Percentiles rank a stretch among this genome's conserved stretches.
Conservation (phyloP, 2,113 vertebrate species). For the Poeciliopsis prolifica region DNA sequence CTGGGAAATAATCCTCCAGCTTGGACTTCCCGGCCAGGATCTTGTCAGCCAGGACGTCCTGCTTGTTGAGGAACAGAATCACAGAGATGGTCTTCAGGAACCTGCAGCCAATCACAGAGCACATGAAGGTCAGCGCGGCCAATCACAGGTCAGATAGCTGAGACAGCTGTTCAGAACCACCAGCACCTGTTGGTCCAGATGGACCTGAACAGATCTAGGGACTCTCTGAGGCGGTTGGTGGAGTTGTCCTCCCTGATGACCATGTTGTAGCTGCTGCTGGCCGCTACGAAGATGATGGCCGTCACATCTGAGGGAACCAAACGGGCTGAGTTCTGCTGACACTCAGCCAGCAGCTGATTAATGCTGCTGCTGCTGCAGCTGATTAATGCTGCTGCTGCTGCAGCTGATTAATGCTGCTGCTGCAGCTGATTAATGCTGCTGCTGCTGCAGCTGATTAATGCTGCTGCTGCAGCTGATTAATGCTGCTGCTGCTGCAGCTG, state of each 20-base stretch:
- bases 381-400: background rate
- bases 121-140: background rate
- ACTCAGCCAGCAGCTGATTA: too few relatives aligned
- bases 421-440: too few relatives aligned
- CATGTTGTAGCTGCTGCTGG: slow-evolving; percentile 99
- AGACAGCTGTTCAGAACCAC: background rate
- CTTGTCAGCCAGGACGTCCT: slow-evolving; percentile 97
- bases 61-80: slow-evolving; percentile 98
- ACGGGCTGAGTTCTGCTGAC: background rate
- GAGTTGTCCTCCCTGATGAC: slow-evolving; percentile 98
- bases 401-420: too few relatives aligned
- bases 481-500: too few relatives aligned
- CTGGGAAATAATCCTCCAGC: slow-evolving; percentile 98
- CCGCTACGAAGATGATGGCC: slow-evolving; percentile 96
- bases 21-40: slow-evolving; percentile 98
- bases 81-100: slow-evolving; percentile 97
- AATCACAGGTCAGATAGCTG: slow-evolving; percentile 6
- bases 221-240: slow-evolving; percentile 94
- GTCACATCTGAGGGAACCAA: slow-evolving; percentile 85
- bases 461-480: too few relatives aligned
- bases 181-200: slow-evolving; percentile 97
- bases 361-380: too few relatives aligned
- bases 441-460: too few relatives aligned
- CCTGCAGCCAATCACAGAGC: slow-evolving; percentile 74
- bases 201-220: slow-evolving; percentile 95